Percentiles rank a stretch among this genome's conserved stretches.
These are phyloP conservation scores for Myotis daubentonii DNA, from an alignment of 2,797 vertebrate species.

Conservation along the genomic window DNA sequence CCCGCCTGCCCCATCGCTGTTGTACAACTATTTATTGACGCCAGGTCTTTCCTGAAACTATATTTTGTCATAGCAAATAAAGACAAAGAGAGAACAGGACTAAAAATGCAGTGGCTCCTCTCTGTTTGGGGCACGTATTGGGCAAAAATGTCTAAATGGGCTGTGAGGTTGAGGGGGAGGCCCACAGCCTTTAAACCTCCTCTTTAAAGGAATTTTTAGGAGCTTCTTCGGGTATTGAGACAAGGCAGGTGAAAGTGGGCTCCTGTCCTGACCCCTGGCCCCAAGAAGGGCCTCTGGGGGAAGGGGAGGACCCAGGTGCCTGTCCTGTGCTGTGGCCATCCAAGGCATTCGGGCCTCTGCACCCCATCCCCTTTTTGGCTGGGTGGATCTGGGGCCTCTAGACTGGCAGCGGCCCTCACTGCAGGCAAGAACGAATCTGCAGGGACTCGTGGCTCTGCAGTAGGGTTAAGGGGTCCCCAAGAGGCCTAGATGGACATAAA, in stretches of 20 bases:
- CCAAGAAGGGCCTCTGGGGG: background rate
- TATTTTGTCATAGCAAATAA: slow-evolving; percentile 87
- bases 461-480: background rate
- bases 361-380: background rate
- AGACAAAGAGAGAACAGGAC: slow-evolving; percentile 73
- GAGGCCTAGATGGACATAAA: background rate
- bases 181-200: background rate
- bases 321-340: background rate
- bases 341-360: background rate
- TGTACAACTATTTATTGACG: slow-evolving; percentile 84
- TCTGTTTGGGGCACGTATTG: slow-evolving; percentile 61
- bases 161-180: background rate
- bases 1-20: slow-evolving; percentile 58
- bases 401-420: background rate
- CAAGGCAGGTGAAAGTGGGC: background rate
- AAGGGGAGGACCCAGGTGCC: background rate
- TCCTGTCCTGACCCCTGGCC: background rate
- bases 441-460: background rate
- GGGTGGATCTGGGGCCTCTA: background rate
- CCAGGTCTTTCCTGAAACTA: slow-evolving; percentile 83
- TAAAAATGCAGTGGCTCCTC: slow-evolving; percentile 43
- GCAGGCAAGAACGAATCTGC: background rate
- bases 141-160: slow-evolving; percentile 20
- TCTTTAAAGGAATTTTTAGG: slow-evolving; percentile 25
- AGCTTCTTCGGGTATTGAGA: background rate